A percentile compares a stretch with the other conserved stretches of the same genome.
Evolutionary conservation across 2,113 vertebrate genomes (phyloP).

Genomic region (Xyliphius kryptos): DNA sequence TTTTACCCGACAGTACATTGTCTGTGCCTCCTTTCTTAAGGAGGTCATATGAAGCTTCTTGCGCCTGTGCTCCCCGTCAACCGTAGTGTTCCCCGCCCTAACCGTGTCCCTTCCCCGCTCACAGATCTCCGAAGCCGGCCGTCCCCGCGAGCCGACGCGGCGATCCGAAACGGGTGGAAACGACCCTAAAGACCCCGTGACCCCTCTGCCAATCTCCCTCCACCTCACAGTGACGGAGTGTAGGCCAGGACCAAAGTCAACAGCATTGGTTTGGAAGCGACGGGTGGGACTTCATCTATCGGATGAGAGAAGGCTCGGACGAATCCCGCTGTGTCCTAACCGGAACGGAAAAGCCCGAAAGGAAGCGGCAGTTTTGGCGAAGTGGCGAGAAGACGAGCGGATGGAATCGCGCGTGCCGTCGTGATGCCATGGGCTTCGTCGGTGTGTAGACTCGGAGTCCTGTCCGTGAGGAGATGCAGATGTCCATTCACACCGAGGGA

Average conservation of each 20-base stretch:
- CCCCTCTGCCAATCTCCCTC: slow-evolving; percentile 38
- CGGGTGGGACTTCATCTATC: slow-evolving; percentile 60
- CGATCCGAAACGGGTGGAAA: slow-evolving; percentile 73
- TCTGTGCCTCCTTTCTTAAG: too few species aligned
- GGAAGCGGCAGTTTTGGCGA: slow-evolving; percentile 17
- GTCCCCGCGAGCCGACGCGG: slow-evolving; percentile 72
- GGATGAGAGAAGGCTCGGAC: slow-evolving; percentile 45
- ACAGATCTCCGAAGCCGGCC: slow-evolving; percentile 79
- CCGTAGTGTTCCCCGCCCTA: slow-evolving; percentile 49
- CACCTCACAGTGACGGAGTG: slow-evolving; percentile 57
- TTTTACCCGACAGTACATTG: too few species aligned
- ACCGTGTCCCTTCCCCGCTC: slow-evolving; percentile 54
- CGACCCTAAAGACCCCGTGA: slow-evolving; percentile 61
- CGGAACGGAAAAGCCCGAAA: background rate
- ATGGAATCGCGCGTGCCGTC: background rate
- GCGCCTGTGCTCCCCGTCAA: slow-evolving; percentile 46
- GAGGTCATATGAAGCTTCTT: background rate
- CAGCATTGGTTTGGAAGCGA: slow-evolving; percentile 48
- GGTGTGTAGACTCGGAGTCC: too few species aligned
- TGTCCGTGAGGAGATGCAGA: slow-evolving; percentile 21
- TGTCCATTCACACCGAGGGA: background rate
- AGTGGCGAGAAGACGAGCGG: background rate
- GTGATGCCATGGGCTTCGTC: slow-evolving; percentile 11
- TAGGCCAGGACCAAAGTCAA: slow-evolving; percentile 49
- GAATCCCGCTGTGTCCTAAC: slow-evolving; percentile 20